Conservation (phyloP, 2,113 vertebrate species). For the Echinops telfairi region DNA sequence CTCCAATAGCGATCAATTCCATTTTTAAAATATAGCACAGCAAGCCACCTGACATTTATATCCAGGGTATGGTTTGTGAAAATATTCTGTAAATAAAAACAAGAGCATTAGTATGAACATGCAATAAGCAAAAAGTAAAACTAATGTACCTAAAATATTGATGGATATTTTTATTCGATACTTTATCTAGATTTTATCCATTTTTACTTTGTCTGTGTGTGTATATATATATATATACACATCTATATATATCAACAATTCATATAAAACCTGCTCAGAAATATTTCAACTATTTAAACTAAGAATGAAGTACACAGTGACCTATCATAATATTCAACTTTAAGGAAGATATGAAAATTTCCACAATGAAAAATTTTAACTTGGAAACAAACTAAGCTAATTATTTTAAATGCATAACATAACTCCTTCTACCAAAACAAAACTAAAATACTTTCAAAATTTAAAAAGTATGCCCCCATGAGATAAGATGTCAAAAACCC, state of each 20-base stretch:
- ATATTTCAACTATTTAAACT: conserved; percentile 6
- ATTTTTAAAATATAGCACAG: conserved; percentile 98
- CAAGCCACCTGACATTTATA: conserved; percentile 98
- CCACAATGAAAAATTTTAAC: conserved; percentile 54
- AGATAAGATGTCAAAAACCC: background rate
- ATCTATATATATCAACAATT: background rate
- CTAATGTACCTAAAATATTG: background rate
- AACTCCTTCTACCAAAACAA: background rate
- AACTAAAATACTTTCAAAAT: background rate
- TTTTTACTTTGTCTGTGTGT: conserved; percentile 32
- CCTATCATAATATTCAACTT: conserved; percentile 33
- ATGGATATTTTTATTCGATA: conserved; percentile 3
- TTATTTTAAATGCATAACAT: background rate
- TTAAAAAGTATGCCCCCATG: no score
- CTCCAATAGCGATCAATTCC: conserved; percentile 99
- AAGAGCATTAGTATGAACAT: conserved; percentile 53
- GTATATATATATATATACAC: no score
- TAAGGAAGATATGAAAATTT: conserved; percentile 16
- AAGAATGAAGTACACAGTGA: background rate
- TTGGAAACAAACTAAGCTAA: background rate
- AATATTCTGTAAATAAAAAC: conserved; percentile 91
- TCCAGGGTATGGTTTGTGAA: conserved; percentile 97
- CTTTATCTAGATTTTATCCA: conserved; percentile 36
- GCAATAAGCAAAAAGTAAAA: conserved; percentile 8
- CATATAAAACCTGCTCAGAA: background rate